Evolutionary conservation across 2,113 vertebrate genomes (phyloP), one percentile per base, ranked within the genome.

Genomic region (Sprattus sprattus): DNA sequence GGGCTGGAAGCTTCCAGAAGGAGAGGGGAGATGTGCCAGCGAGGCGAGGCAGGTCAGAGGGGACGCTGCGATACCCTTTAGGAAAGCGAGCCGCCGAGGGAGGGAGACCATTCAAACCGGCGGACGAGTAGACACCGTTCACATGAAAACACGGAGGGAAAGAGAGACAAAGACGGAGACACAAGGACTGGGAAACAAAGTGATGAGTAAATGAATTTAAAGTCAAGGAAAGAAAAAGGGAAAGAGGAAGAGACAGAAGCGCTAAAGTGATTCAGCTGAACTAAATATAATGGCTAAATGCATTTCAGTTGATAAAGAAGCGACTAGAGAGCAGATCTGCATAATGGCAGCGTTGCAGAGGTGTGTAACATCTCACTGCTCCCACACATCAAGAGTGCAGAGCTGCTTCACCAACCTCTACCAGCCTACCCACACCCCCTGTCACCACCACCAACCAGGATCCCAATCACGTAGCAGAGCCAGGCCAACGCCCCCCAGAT

Each of bases 1-100:
- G 28, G 6, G 28, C 28, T 4, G 71, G 71, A 78, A 44, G 3
- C 25, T 78, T 78, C 71, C 71, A 39, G 71, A 78, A 44, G 71
- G 9, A 78, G 71, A 3, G 0, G 71, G 71, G 71, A 78, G 71
- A 78, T 9, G 28, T 71, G 64, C 64, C 64, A 71, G 25, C 64
- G 2, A 7, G 64, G 64, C 57, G 64, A 64, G 22, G 64, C 64
- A 15, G 71, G 32, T 78, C 71, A 78, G 71, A 78, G 71, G 71
- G 71, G 71, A 78, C 71, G 25, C 32, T 13, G 15, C 32, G 71
- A 78, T 78, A 78, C 71, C 71, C 71, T 78, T 78, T 78, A 16
- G 28, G 32, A 78, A 78, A 13, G 71, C 71, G 71, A 75, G 71
- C 2, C 32, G 71, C 71, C 1, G 71, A 78, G 7, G 22, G 22